These are phyloP conservation scores for Amphimallon solstitiale DNA, from an alignment of 2,888 invertebrate genomes.

Conservation along the genomic window DNA sequence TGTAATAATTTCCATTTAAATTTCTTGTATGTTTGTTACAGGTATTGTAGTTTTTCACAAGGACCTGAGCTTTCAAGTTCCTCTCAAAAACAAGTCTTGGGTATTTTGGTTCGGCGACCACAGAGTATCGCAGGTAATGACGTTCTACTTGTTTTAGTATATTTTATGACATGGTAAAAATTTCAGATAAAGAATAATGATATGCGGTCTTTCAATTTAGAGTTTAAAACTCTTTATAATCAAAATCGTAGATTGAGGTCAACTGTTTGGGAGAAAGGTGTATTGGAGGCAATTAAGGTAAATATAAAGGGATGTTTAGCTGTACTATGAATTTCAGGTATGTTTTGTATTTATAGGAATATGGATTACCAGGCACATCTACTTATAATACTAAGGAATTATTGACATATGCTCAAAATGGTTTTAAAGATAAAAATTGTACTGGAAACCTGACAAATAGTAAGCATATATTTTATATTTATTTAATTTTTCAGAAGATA, in stretches of 20 bases:
- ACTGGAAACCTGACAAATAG: neutral
- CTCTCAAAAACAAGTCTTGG: slow-evolving; percentile 15
- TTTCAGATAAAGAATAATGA: slow-evolving; percentile 27
- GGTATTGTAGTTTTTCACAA: slow-evolving; percentile 19
- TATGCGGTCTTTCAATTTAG: slow-evolving; percentile 21
- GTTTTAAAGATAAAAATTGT: slow-evolving; percentile 2
- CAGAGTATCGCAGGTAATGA: slow-evolving; percentile 35
- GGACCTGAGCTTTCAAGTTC: slow-evolving; percentile 23
- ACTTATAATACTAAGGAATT: slow-evolving; percentile 12
- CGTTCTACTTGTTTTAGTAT: too few relatives aligned
- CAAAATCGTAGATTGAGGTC: slow-evolving; percentile 7
- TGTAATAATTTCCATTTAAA: too few relatives aligned
- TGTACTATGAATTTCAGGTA: neutral
- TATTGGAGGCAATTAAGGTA: slow-evolving; percentile 37
- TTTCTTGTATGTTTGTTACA: neutral
- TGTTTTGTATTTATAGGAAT: slow-evolving; percentile 27
- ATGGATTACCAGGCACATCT: slow-evolving; percentile 20
- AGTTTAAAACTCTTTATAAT: slow-evolving; percentile 22
- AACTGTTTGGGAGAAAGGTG: slow-evolving; percentile 19
- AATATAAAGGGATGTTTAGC: neutral
- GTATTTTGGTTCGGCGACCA: slow-evolving; percentile 41
- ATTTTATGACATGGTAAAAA: neutral
- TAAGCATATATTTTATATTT: too few relatives aligned
- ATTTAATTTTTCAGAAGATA: too few relatives aligned
- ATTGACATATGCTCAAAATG: slow-evolving; percentile 28